phyloP scores from a whole-genome alignment of 2,797 vertebrate species.

The Lutjanus argentimaculatus region DNA sequence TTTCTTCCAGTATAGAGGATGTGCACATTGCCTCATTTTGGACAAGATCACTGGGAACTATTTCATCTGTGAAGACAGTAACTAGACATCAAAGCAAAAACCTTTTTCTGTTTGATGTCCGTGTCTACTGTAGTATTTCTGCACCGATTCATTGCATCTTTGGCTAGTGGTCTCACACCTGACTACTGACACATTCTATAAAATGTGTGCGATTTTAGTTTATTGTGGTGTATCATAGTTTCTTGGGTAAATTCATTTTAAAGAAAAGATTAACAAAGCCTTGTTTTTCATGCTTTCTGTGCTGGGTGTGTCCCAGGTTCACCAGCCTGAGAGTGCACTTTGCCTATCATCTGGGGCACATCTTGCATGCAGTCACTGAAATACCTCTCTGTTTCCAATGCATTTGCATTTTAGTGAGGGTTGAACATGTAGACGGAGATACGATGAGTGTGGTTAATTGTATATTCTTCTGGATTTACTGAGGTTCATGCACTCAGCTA shows the following conservation, averaged over 20 bases:
- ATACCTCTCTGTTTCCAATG: not conserved
- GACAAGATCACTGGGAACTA: constrained; percentile 54
- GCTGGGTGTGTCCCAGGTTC: not conserved
- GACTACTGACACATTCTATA: not conserved
- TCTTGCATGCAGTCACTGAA: constrained; percentile 17
- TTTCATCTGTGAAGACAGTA: constrained; percentile 67
- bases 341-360: not conserved
- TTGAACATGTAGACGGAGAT: not conserved
- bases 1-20: constrained; percentile 65
- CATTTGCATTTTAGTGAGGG: constrained; percentile 23
- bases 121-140: constrained; percentile 51
- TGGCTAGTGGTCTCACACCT: constrained; percentile 33
- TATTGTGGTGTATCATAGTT: not conserved
- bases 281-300: not conserved
- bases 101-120: constrained; percentile 72
- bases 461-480: constrained; percentile 8
- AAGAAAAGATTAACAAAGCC: not conserved
- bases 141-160: constrained; percentile 45
- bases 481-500: constrained; percentile 1
- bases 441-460: not conserved
- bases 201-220: constrained; percentile 9
- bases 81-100: constrained; percentile 77
- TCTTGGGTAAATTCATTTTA: not conserved
- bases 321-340: not conserved
- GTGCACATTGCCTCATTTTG: constrained; percentile 58